Evolutionary conservation across 2,797 vertebrate genomes (phyloP), one percentile per base, ranked within the genome.

Genomic region (Anguilla anguilla): DNA sequence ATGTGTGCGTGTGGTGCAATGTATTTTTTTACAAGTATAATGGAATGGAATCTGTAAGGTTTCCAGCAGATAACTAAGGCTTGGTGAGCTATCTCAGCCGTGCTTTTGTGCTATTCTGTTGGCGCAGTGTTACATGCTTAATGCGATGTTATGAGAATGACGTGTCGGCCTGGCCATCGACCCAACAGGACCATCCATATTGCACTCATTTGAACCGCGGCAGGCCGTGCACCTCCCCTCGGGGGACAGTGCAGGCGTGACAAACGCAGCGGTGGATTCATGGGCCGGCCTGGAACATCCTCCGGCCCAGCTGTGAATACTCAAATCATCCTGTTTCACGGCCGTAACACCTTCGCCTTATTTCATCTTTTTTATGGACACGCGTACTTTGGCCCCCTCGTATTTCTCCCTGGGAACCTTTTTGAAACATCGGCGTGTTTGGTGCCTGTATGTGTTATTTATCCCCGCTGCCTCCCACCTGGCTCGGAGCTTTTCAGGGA

Each of bases 171-270:
- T 82, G 43, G 79, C 25, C 79, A 25, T 64, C 28, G 43, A 83
- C 43, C 39, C 49, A 35, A 3, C n/a, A 17, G 77, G 90, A 91
- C 91, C 90, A 91, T 89, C 88, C 91, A 83, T 88, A 85, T 25
- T 88, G 35, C 89, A 90, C 91, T 88, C 86, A 87, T 89, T 49
- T 22, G 88, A 91, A 92, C 90, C 59, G 81, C 67, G 61, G 9
- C 87, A 13, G 88, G 89, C 87, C 87, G 57, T 39, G 57, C 90
- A 92, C 83, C 95, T 94, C 92, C 93, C 94, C 92, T 92, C 91
- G 94, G 93, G 92, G 90, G 91, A 94, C 93, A 91, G 92, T 90
- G 89, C 92, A 61, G 94, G 92, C 93, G 93, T 91, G 93, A 94
- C 93, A 90, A 91, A 90, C 88, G 89, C 79, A 51, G 43, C 94